Percentiles rank a stretch among this genome's conserved stretches.
phyloP scores from a whole-genome alignment of 2,888 invertebrate species.

The Panzeria rudis region DNA sequence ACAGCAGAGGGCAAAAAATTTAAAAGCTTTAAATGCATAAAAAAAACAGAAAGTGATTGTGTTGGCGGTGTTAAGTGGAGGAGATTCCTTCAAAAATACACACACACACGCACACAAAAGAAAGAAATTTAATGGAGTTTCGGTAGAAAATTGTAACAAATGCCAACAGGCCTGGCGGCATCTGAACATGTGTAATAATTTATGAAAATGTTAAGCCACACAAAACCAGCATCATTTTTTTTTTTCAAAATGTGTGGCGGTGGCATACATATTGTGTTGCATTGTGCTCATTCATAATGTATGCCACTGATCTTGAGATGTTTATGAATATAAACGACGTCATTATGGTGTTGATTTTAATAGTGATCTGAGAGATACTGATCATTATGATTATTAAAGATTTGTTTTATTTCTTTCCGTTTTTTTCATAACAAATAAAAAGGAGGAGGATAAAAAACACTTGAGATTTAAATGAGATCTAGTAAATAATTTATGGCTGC shows the following conservation, averaged over 20 bases:
- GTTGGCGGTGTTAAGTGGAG: constrained; percentile 26
- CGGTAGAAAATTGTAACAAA: constrained; percentile 45
- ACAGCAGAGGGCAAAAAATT: constrained; percentile 21
- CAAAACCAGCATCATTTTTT: constrained; percentile 21
- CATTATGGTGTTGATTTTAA: constrained; percentile 39
- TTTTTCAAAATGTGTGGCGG: constrained; percentile 22
- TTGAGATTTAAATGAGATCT: constrained; percentile 25
- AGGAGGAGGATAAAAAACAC: constrained; percentile 17
- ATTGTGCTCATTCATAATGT: constrained; percentile 28
- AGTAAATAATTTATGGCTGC: constrained; percentile 37
- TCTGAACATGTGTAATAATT: constrained; percentile 60
- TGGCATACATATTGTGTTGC: constrained; percentile 26
- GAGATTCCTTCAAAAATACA: constrained; percentile 3
- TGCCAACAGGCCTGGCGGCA: constrained; percentile 21
- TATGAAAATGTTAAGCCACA: constrained; percentile 51
- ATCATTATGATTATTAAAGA: constrained; percentile 37
- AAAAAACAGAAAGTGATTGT: constrained; percentile 37
- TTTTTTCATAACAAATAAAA: background rate
- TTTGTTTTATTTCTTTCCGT: background rate
- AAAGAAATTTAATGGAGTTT: constrained; percentile 39
- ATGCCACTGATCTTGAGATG: constrained; percentile 55
- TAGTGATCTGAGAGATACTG: constrained; percentile 2
- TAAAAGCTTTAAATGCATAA: constrained; percentile 47
- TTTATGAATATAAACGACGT: constrained; percentile 26
- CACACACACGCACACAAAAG: background rate